Evolutionary conservation across 64 coral and sea anemone genomes (phyloP).

Genomic region (Stichodactyla mertensii): DNA sequence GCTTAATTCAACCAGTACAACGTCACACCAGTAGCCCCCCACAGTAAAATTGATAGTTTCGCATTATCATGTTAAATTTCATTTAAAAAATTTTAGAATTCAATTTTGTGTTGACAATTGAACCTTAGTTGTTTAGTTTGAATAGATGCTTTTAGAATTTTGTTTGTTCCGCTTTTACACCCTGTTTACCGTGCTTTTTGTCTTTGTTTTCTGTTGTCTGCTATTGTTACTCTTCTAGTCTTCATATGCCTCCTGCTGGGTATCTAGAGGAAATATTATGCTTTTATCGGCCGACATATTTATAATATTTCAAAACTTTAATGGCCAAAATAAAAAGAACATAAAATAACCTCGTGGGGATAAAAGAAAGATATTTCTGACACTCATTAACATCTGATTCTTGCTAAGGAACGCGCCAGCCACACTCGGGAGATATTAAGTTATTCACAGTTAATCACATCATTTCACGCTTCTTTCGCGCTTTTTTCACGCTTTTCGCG

Average conservation of each 20-base stretch:
- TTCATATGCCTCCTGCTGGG: background rate
- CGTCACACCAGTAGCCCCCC: too few relatives aligned
- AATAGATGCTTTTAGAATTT: slow-evolving; percentile 9
- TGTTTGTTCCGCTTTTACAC: slow-evolving; percentile 10
- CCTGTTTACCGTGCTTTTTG: background rate
- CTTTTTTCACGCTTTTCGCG: background rate
- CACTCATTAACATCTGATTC: background rate
- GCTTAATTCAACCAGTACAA: too few relatives aligned
- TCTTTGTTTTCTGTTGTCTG: background rate
- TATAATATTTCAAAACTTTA: background rate
- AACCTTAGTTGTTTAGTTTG: background rate
- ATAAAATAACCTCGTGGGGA: background rate
- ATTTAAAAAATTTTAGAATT: background rate
- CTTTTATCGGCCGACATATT: background rate
- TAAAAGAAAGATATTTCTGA: background rate
- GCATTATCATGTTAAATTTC: background rate
- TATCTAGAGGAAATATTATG: too few relatives aligned
- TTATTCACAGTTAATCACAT: background rate
- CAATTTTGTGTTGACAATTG: background rate
- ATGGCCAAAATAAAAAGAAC: background rate
- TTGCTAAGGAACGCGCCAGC: too few relatives aligned
- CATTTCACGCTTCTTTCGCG: background rate
- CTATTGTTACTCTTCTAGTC: background rate
- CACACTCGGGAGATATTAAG: background rate
- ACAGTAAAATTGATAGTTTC: background rate